Conservation (phyloP, 2,888 invertebrate genomes). For the Hypomecis atomaria region DNA sequence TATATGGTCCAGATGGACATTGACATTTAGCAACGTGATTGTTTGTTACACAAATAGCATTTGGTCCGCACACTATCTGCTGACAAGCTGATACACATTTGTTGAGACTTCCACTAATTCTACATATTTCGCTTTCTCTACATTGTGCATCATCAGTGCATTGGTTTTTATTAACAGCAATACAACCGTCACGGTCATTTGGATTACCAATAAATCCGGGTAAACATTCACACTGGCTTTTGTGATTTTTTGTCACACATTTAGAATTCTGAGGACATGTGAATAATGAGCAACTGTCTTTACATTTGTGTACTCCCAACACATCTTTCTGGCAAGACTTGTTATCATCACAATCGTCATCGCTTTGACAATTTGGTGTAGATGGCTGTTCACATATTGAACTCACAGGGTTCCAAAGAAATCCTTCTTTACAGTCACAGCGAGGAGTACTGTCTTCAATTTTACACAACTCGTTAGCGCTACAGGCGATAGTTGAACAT, state of each 20-base stretch:
- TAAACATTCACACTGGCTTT: slow-evolving; percentile 93
- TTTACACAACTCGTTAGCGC: slow-evolving; percentile 92
- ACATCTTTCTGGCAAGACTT: slow-evolving; percentile 93
- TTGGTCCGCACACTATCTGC: slow-evolving; percentile 91
- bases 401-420: slow-evolving; percentile 92
- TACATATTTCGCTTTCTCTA: slow-evolving; percentile 92
- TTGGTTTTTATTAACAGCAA: slow-evolving; percentile 88
- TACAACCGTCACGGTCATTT: slow-evolving; percentile 94
- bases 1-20: slow-evolving; percentile 94
- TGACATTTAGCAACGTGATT: slow-evolving; percentile 96
- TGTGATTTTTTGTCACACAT: slow-evolving; percentile 89
- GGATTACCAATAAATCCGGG: slow-evolving; percentile 95
- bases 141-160: slow-evolving; percentile 93
- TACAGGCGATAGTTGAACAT: slow-evolving; percentile 92
- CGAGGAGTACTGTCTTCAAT: slow-evolving; percentile 89
- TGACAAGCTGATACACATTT: slow-evolving; percentile 92
- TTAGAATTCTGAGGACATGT: slow-evolving; percentile 94
- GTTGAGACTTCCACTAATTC: slow-evolving; percentile 84
- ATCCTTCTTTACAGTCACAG: slow-evolving; percentile 92
- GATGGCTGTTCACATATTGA: slow-evolving; percentile 94
- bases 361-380: slow-evolving; percentile 90
- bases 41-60: slow-evolving; percentile 94
- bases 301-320: slow-evolving; percentile 93
- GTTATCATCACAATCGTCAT: slow-evolving; percentile 88
- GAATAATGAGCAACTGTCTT: slow-evolving; percentile 90